Evolutionary conservation across 2,888 invertebrate genomes (phyloP), one percentile per base, ranked within the genome.

Genomic region (Choreutis nemorana): DNA sequence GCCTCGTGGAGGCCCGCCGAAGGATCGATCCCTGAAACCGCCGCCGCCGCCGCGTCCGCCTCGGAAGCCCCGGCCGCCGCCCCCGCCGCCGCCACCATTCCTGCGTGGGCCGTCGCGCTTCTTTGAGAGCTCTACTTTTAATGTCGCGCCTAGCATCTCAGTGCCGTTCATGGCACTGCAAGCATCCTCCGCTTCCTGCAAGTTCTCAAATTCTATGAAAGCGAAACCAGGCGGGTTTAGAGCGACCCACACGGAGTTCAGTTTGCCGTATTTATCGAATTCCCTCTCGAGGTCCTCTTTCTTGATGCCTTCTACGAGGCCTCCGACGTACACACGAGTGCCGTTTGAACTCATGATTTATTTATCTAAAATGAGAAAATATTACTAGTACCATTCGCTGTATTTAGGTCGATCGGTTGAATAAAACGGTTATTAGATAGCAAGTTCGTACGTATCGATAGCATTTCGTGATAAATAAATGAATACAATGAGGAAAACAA

Each of bases 201-300:
- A 85, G 72, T 89, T 91, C 63, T 89, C 87, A 73, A 93, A 95
- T 79, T 94, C 94, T 65, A 94, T 91, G 81, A 94, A 94, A 41
- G 94, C 94, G 75, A 94, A 95, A 55, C 94, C 94, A 45, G 94
- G 94, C 45, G 94, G 94, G 75, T 94, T 94, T 68, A 94, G 90
- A 45, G 94, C 94, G 48, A 91, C 92, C 94, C 94, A 94, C 42
- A 94, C 93, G 48, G 90, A 91, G 78, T 91, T 92, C 47, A 94
- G 82, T 81, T 93, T 93, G 48, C 94, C 94, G 71, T 88, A 94
- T 79, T 93, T 93, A 55, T 91, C 90, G 67, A 94, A 94, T 72
- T 94, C 91, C 58, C 86, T 84, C 68, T 94, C 94, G 42, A 95
- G 81, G 67, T 94, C 94, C 72, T 94, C 94, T 63, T 94, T 94